These are phyloP conservation scores for Cricetomys ansorgei DNA, from an alignment of 2,113 vertebrate genomes.

Conservation along the genomic window DNA sequence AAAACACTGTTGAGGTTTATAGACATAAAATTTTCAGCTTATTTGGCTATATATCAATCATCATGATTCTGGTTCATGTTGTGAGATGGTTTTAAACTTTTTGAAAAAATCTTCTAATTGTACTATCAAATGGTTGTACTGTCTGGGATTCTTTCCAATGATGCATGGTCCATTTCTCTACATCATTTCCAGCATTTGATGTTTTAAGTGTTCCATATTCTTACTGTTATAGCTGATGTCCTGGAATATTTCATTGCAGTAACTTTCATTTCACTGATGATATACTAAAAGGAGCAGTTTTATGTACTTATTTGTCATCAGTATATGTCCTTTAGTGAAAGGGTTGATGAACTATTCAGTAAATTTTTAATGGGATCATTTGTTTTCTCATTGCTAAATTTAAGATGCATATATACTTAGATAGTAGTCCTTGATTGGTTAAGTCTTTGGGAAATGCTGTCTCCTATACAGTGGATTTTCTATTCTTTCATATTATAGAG, in stretches of 20 bases:
- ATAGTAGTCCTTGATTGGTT: not conserved
- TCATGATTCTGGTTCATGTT: not conserved
- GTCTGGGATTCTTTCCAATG: not conserved
- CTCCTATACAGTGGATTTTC: not conserved
- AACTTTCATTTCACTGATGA: not conserved
- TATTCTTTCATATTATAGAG: not conserved
- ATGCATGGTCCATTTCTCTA: not conserved
- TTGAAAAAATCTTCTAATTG: not conserved
- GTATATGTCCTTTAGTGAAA: not conserved
- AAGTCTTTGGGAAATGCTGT: not conserved
- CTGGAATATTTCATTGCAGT: not conserved
- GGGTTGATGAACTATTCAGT: not conserved
- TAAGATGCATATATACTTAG: not conserved
- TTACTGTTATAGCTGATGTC: not conserved
- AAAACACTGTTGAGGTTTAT: not conserved
- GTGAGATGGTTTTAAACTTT: not conserved
- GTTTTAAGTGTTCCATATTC: not conserved
- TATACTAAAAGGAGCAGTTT: not conserved
- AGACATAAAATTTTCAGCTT: not conserved
- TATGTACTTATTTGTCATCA: not conserved
- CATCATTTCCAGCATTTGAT: not conserved
- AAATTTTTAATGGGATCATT: not conserved
- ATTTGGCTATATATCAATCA: not conserved
- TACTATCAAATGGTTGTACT: not conserved
- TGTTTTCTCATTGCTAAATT: not conserved